Percentiles rank a stretch among this genome's conserved stretches.
phyloP scores from a whole-genome alignment of 1,140 invertebrate species.

The Pseudobourletiella spinata region DNA sequence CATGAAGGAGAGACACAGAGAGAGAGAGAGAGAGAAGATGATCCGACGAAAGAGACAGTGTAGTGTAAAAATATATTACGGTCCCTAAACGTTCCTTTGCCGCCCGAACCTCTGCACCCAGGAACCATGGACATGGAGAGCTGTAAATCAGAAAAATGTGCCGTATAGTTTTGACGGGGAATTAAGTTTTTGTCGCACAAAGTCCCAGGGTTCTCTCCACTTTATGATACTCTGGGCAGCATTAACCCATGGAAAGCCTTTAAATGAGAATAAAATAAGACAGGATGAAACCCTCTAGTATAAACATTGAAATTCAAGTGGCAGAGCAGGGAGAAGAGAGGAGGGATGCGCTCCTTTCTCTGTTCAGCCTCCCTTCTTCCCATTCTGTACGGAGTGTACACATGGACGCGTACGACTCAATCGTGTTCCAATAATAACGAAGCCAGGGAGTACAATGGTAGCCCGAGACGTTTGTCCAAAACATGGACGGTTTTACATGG shows the following conservation, averaged over 20 bases:
- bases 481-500: background rate
- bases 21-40: background rate
- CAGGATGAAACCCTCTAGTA: background rate
- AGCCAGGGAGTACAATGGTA: background rate
- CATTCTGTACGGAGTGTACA: no score
- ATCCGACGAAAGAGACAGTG: no score
- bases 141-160: conserved; percentile 7
- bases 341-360: no score
- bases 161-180: conserved; percentile 8
- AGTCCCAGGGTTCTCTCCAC: background rate
- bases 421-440: no score
- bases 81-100: no score
- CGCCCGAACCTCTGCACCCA: conserved; percentile 1
- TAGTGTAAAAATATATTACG: no score
- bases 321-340: background rate
- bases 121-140: background rate
- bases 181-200: conserved; percentile 6
- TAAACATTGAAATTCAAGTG: background rate
- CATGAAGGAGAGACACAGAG: no score
- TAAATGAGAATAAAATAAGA: background rate
- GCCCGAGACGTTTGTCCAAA: background rate
- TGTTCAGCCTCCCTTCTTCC: no score
- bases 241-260: background rate
- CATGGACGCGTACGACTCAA: no score
- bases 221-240: background rate